A percentile compares a stretch with the other conserved stretches of the same genome.
Evolutionary conservation across 2,113 vertebrate genomes (phyloP).

Genomic region (Sakesphorus luctuosus): DNA sequence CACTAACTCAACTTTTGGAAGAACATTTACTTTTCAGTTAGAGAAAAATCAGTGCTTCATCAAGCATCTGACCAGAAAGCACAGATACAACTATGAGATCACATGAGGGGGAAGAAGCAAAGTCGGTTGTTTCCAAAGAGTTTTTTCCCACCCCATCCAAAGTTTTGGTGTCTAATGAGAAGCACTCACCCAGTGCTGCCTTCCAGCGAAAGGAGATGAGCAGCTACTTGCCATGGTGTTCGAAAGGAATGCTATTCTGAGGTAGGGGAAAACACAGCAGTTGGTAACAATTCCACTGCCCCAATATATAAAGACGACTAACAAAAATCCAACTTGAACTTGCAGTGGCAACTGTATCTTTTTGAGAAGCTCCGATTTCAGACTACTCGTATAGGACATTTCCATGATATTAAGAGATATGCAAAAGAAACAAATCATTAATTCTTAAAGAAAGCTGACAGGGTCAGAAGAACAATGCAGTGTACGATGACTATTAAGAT

Average conservation of each 20-base stretch:
- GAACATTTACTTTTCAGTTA: not conserved
- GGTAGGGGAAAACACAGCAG: conserved; percentile 85
- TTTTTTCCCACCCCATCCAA: conserved; percentile 52
- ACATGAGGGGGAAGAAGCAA: not conserved
- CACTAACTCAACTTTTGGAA: not conserved
- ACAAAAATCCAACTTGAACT: conserved; percentile 31
- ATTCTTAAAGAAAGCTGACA: not conserved
- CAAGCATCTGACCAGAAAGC: conserved; percentile 24
- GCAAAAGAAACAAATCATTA: conserved; percentile 19
- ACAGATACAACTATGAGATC: not conserved
- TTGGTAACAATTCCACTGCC: conserved; percentile 74
- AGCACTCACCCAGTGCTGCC: conserved; percentile 88
- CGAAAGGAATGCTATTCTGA: conserved; percentile 99
- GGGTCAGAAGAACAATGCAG: not conserved
- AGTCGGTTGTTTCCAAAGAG: not conserved
- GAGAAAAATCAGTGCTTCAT: not conserved
- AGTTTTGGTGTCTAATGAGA: conserved; percentile 53
- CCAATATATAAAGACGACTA: conserved; percentile 36
- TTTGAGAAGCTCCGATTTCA: conserved; percentile 11
- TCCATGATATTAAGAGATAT: not conserved
- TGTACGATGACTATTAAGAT: conserved; percentile 23
- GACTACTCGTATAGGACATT: not conserved
- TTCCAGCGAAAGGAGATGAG: conserved; percentile 87
- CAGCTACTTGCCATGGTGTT: conserved; percentile 97
- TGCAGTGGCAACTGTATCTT: not conserved